Evolutionary conservation across 2,113 vertebrate species (phyloP), one percentile per base, ranked within the genome.

Genomic region (Eulemur rufifrons): DNA sequence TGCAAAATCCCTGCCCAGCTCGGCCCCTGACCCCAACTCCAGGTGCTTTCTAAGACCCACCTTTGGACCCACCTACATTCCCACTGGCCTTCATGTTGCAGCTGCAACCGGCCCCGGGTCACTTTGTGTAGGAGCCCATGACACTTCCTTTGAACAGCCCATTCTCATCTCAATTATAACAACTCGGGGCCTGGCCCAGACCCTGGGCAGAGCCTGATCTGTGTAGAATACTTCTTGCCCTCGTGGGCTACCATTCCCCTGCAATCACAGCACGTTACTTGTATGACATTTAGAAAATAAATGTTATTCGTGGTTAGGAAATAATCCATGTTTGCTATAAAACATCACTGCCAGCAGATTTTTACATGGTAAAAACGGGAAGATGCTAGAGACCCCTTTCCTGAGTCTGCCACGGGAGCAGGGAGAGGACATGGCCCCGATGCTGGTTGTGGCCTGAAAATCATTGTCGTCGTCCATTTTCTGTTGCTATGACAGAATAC

Each of bases 51-150:
- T 73, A 59, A 68, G 64, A 82, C 34, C 42, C 21, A 27, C 23
- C 10, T 61, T 6, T 4, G 47, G 54, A 66, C 37, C 29, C n/a
- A 27, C 66, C 15, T 68, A 21, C 5, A 14, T 80, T 45, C n/a
- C 63, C 32, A 6, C 14, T 12, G 54, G 71, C 23, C 47, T 56
- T 74, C 39, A 9, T 27, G 64, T 73, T 73, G 52, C 54, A 47
- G 50, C 45, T 6, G 12, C 29, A 52, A 32, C 29, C 1, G 0
- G 52, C 25, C 25, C 25, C 32, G 71, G 37, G 76, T 25, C 32
- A 8, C 54, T 32, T 15, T 18, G n/a, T 34, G 37, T 12, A 68
- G 32, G 37, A 27, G 11, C 52, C 81, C 42, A 42, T 14, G 37
- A 39, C 29, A 1, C 32, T 54, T 54, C 78, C 39, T 50, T 52